phyloP scores from a whole-genome alignment of 2,113 vertebrate species.

The Vombatus ursinus region DNA sequence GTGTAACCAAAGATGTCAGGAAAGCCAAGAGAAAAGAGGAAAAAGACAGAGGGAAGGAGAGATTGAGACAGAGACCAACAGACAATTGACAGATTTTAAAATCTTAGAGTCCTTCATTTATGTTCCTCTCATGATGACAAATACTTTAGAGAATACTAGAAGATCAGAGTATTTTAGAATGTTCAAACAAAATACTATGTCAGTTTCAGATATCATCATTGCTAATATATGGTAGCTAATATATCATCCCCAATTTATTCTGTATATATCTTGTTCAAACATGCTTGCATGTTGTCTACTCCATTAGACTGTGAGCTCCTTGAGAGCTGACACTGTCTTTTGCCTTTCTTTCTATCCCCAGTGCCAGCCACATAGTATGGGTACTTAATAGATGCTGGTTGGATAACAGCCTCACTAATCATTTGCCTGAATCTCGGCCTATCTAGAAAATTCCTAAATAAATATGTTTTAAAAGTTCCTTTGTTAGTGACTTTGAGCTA shows the following conservation, averaged over 20 bases:
- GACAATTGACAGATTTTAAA: background rate
- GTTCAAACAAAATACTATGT: background rate
- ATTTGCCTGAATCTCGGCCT: background rate
- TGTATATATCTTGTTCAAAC: background rate
- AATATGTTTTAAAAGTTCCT: slow-evolving; percentile 19
- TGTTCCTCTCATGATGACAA: slow-evolving; percentile 36
- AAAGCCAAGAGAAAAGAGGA: background rate
- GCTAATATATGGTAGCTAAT: background rate
- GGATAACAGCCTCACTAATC: background rate
- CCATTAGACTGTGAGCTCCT: background rate
- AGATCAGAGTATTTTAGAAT: slow-evolving; percentile 15
- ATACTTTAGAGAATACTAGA: slow-evolving; percentile 17
- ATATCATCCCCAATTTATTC: background rate
- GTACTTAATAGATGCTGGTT: background rate
- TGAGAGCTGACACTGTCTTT: background rate
- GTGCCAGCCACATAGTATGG: background rate
- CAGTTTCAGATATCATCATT: slow-evolving; percentile 12
- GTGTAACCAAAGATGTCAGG: background rate
- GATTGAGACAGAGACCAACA: background rate
- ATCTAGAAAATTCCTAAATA: slow-evolving; percentile 39
- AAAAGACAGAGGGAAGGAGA: background rate
- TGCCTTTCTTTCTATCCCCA: background rate
- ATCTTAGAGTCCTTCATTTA: background rate
- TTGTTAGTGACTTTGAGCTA: slow-evolving; percentile 7
- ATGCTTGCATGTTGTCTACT: background rate